These are phyloP conservation scores for Macrochelys suwanniensis DNA, from an alignment of 2,797 vertebrate species.

Conservation along the genomic window DNA sequence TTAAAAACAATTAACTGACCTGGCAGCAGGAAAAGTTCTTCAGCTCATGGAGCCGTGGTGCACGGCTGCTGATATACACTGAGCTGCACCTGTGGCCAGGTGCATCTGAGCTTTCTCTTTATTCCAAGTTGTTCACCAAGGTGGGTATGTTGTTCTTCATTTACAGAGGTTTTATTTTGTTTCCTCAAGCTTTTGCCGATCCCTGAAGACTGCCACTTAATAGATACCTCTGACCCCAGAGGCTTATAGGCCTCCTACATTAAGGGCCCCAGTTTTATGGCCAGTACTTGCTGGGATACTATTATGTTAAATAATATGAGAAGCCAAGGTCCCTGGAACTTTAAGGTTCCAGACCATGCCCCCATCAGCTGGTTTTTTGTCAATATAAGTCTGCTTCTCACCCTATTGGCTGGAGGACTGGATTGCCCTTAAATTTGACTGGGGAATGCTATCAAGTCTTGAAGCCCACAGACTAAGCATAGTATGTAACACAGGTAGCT, in stretches of 20 bases:
- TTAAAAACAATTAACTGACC: background rate
- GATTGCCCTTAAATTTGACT: background rate
- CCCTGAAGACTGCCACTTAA: background rate
- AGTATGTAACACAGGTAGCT: background rate
- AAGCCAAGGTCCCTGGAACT: background rate
- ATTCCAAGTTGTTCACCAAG: rapidly evolving
- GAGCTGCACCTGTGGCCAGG: rapidly evolving
- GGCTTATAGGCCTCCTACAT: background rate
- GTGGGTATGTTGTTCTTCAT: rapidly evolving
- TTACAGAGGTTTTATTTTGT: background rate
- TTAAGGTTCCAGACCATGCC: background rate
- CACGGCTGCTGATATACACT: rapidly evolving
- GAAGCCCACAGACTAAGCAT: background rate
- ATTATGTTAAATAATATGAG: background rate
- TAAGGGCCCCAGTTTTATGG: background rate
- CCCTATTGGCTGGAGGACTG: background rate
- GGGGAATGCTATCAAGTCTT: background rate
- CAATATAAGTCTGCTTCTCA: background rate
- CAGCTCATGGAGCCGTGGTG: background rate
- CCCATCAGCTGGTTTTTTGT: too few species aligned
- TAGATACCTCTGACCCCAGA: background rate
- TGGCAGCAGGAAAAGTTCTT: rapidly evolving
- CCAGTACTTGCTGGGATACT: background rate
- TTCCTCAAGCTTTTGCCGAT: background rate
- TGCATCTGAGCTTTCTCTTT: background rate